Evolutionary conservation across 2,888 invertebrate genomes (phyloP), one percentile per base, ranked within the genome.

Genomic region (Tricholauxania praeusta): DNA sequence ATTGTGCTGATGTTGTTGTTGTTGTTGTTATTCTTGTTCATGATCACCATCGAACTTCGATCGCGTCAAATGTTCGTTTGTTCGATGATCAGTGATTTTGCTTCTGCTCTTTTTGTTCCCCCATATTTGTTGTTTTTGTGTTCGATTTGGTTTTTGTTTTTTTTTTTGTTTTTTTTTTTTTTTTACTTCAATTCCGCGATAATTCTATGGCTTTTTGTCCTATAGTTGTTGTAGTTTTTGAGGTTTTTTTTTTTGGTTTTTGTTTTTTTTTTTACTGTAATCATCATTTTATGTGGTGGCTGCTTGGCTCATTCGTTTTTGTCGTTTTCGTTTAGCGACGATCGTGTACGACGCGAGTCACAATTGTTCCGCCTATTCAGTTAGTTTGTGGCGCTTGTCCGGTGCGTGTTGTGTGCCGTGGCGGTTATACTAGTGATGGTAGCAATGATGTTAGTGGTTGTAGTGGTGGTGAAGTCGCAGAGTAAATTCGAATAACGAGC

Each of bases 321-420:
- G 39, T 39, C 39, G 39, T 39, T 39, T 7, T 28, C 28, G 32
- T 49, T 64, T 49, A 48, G 48, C 14, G 15, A 64, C 63, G 64
- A 71, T 71, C 71, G 64, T 71, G 63, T 63, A 48, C 71, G 57
- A 64, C 57, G 65, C 65, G 64, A 64, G 32, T 52, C 72, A 74
- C 72, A 72, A 76, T 68, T 74, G 74, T 74, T 76, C 76, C 78
- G 78, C 78, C 78, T 78, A 74, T 75, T 77, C 76, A 78, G 79
- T 79, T 78, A 75, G 72, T 74, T 72, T 57, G 74, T 78, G 79
- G 77, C 78, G 78, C 77, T 79, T 77, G 79, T 74, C 72, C 48
- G 72, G 75, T 66, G 70, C 67, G 59, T 60, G 59, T 70, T 71
- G 72, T n/a, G 15, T 65, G 63, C 22, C 15, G 28, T 59, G 15